Base-by-base conservation (phyloP, 2,888 invertebrate genomes). In the Pyrochroa serraticornis region DNA sequence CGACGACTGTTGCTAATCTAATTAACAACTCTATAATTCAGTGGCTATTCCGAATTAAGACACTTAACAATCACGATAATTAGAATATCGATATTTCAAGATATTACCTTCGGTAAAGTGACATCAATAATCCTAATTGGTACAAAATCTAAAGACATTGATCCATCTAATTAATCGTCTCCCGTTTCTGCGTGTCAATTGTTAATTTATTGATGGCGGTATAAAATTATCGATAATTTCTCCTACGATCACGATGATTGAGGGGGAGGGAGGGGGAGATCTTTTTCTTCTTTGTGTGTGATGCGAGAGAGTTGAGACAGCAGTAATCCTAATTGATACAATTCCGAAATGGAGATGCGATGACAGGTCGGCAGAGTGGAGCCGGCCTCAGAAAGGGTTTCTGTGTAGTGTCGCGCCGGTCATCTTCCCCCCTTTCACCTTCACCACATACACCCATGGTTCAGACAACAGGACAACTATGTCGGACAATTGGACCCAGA, bases 321-420 rank as follows among this genome's bases (percentile, higher is more conserved):
- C 65, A 64, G 66, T 67, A 67, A 70, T 69, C 71, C 75, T 76
- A 76, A 76, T 76, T 77, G 75, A 75, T 75, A 75, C 75, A 76
- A 74, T 75, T 75, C 71, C 70, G 69, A 70, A 69, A 67, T 55
- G 64, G 53, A 52, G 54, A 63, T 64, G 64, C 64, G 65, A 62
- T 71, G 71, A 71, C 71, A 70, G 67, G 67, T 71, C 74, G 75
- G 70, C 77, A 70, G 73, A 67, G 70, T 73, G 79, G 78, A 77
- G 78, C 79, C 78, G 73, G 69, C 62, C 67, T 70, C 72, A 77
- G 76, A 79, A 79, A 79, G 79, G 79, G 78, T 79, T 79, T 79
- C 79, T 75, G 73, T 79, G 79, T 79, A 73, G 63, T 71, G 77
- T 78, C 78, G 74, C 75, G 77, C 67, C 75, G 69, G 67, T 60